phyloP scores from a whole-genome alignment of 2,888 invertebrate genomes.

The Scaptomyza cyrtandrae region DNA sequence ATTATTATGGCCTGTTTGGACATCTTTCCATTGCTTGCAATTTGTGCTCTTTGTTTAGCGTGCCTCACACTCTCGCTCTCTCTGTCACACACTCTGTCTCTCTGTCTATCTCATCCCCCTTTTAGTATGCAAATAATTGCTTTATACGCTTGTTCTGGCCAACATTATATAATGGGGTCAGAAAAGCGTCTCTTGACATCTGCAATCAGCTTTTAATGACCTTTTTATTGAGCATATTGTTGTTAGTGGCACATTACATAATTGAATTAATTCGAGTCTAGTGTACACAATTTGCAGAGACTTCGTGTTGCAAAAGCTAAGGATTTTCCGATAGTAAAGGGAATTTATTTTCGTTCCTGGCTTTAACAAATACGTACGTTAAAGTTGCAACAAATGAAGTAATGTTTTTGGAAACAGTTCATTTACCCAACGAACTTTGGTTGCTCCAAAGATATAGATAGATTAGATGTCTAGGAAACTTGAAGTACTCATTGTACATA shows the following conservation, averaged over 20 bases:
- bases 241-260: conserved; percentile 44
- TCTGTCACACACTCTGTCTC: conserved; percentile 1
- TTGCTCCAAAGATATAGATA: too few relatives aligned
- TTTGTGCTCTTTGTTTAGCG: conserved; percentile 63
- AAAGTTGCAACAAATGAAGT: not conserved
- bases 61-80: conserved; percentile 5
- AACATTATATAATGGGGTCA: conserved; percentile 49
- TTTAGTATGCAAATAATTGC: conserved; percentile 74
- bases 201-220: conserved; percentile 63
- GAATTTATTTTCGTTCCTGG: not conserved
- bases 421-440: too few relatives aligned
- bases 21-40: conserved; percentile 56
- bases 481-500: not conserved
- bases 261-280: conserved; percentile 55
- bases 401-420: too few relatives aligned
- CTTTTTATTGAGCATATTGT: conserved; percentile 35
- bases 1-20: conserved; percentile 29
- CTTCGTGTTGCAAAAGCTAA: too few relatives aligned
- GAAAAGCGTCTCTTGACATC: conserved; percentile 42
- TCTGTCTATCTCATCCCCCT: conserved; percentile 7
- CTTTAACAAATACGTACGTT: not conserved
- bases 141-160: conserved; percentile 65
- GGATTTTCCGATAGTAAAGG: not conserved
- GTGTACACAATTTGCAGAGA: conserved; percentile 34
- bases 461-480: too few relatives aligned